Percentiles rank a stretch among this genome's conserved stretches.
These are phyloP conservation scores for Phrynosoma platyrhinos DNA, from an alignment of 2,113 vertebrate genomes.

Conservation along the genomic window DNA sequence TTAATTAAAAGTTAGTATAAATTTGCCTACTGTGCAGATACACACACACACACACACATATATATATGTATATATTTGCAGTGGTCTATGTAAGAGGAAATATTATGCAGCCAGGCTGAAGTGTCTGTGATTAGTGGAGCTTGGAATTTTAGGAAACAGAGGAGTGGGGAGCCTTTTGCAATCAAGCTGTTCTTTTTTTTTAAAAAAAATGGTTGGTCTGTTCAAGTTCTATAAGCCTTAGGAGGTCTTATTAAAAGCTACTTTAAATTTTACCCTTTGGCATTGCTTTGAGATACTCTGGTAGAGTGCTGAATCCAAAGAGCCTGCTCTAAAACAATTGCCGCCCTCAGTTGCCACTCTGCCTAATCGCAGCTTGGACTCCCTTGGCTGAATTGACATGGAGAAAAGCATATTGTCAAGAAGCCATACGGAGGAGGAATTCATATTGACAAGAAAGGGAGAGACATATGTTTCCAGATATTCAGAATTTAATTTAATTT, in stretches of 20 bases:
- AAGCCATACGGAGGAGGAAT: accelerated
- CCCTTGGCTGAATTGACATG: not conserved
- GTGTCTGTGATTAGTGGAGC: slow-evolving; percentile 62
- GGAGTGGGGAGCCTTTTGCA: slow-evolving; percentile 48
- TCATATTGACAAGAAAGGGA: not conserved
- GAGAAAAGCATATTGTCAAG: accelerated
- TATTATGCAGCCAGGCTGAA: slow-evolving; percentile 64
- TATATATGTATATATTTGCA: slow-evolving; percentile 40
- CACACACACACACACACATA: too few species aligned
- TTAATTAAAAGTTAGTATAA: slow-evolving; percentile 75
- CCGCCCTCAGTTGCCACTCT: not conserved
- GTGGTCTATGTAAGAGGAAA: slow-evolving; percentile 61
- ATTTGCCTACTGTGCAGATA: slow-evolving; percentile 62
- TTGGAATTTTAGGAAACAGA: slow-evolving; percentile 41
- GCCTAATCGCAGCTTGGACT: not conserved
- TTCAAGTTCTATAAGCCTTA: slow-evolving; percentile 69
- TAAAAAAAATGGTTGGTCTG: slow-evolving; percentile 42
- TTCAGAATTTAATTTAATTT: not conserved
- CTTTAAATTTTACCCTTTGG: slow-evolving; percentile 75
- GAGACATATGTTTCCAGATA: not conserved
- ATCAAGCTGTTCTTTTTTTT: slow-evolving; percentile 51
- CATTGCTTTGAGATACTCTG: slow-evolving; percentile 61
- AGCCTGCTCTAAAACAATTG: slow-evolving; percentile 44
- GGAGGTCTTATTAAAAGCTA: slow-evolving; percentile 73
- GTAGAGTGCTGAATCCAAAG: slow-evolving; percentile 32